A percentile compares a stretch with the other conserved stretches of the same genome.
Evolutionary conservation across 2,888 invertebrate genomes (phyloP).

Genomic region (Tigriopus californicus): DNA sequence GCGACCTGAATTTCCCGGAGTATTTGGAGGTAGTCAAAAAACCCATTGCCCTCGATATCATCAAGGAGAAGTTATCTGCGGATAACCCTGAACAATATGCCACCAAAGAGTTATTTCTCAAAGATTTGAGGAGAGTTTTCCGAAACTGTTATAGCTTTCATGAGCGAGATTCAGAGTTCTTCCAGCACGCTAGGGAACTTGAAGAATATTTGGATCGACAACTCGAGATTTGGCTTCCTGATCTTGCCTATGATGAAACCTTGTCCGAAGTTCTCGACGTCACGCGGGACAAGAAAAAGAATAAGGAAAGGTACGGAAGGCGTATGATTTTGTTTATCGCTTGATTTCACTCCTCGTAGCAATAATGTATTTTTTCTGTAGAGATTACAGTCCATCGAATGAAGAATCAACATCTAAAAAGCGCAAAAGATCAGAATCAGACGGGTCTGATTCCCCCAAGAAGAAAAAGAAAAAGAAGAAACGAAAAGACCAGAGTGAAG

Average conservation of each 20-base stretch:
- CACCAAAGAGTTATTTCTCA: not conserved
- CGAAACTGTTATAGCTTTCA: slow-evolving; percentile 8
- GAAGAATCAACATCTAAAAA: not conserved
- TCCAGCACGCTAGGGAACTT: not conserved
- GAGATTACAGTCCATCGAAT: not conserved
- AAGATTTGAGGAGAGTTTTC: slow-evolving; percentile 7
- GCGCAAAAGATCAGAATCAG: not conserved
- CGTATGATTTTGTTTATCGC: not conserved
- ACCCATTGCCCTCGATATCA: slow-evolving; percentile 12
- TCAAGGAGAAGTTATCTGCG: slow-evolving; percentile 1
- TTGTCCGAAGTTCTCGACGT: not conserved
- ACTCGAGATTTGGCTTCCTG: slow-evolving; percentile 7
- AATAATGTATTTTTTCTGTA: not conserved
- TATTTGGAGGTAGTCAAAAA: slow-evolving; percentile 1
- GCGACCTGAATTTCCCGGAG: slow-evolving; percentile 2
- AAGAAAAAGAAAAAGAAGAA: not conserved
- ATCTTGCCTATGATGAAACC: slow-evolving; percentile 11
- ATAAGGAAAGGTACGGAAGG: not conserved
- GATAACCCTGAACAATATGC: slow-evolving; percentile 8
- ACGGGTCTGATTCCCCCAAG: not conserved
- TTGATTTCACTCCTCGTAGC: too few species aligned
- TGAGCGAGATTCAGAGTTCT: not conserved
- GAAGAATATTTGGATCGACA: slow-evolving; percentile 6
- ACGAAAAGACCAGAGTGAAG: not conserved
- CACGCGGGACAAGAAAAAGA: not conserved